phyloP scores from a whole-genome alignment of 2,113 vertebrate species.

The Ardeotis arabs region DNA sequence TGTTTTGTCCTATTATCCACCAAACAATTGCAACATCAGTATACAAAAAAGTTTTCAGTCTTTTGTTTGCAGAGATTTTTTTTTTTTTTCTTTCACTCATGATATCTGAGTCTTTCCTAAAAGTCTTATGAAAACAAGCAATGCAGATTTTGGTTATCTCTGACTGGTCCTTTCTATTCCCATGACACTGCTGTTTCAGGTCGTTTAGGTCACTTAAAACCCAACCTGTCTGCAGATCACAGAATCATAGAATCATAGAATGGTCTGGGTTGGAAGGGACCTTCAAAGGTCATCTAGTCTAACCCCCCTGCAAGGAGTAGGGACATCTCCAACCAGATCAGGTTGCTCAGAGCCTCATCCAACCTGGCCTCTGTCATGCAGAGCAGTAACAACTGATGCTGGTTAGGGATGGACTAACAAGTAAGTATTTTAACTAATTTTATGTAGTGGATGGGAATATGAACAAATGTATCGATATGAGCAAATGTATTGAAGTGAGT shows the following conservation, averaged over 20 bases:
- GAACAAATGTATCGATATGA: no score
- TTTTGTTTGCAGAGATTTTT: neutral
- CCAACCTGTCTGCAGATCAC: neutral
- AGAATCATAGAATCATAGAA: no score
- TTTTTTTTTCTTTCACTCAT: neutral
- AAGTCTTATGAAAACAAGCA: neutral
- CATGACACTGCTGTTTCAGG: neutral
- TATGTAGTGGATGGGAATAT: no score
- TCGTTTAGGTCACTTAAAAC: neutral
- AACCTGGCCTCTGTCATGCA: no score
- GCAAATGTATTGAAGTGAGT: no score
- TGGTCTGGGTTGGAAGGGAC: no score
- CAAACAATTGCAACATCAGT: neutral
- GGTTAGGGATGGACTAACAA: neutral
- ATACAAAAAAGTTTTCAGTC: neutral
- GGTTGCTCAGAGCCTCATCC: no score
- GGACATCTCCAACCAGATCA: no score
- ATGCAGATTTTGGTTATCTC: neutral
- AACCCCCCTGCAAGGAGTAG: no score
- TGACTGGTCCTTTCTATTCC: neutral
- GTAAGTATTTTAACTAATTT: neutral
- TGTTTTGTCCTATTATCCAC: neutral
- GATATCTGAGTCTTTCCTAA: neutral
- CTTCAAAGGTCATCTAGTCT: no score
- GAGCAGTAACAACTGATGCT: neutral